Evolutionary conservation across 2,797 vertebrate species (phyloP).

Genomic region (Macrochelys suwanniensis): DNA sequence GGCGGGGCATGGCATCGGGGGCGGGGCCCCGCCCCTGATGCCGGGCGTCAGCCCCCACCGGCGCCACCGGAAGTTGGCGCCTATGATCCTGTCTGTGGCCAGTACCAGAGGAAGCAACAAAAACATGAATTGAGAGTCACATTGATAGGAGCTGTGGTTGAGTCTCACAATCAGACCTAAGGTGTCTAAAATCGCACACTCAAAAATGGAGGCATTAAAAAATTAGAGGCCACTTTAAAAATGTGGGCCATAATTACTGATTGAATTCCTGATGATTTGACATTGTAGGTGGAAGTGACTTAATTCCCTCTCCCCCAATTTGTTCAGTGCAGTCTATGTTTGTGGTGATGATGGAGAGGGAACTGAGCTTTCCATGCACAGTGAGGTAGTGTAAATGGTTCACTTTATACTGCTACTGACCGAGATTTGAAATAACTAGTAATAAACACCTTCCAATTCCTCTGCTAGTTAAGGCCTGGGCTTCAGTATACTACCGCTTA

Average conservation of each 20-base stretch:
- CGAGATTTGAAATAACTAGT: conserved; percentile 40
- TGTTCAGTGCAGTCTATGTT: background rate
- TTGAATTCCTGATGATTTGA: background rate
- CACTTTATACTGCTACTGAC: background rate
- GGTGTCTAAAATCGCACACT: background rate
- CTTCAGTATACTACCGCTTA: background rate
- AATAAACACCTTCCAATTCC: conserved; percentile 23
- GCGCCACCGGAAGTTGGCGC: too few relatives aligned
- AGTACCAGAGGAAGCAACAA: background rate
- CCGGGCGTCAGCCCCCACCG: too few relatives aligned
- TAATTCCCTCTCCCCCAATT: background rate
- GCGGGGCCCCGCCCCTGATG: too few relatives aligned
- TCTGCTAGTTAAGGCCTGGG: background rate
- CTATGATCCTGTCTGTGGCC: background rate
- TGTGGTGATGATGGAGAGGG: background rate
- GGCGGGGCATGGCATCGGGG: too few relatives aligned
- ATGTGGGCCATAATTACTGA: background rate
- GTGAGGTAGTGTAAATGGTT: conserved; percentile 4
- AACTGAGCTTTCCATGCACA: background rate
- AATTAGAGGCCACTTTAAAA: background rate
- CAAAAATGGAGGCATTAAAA: background rate
- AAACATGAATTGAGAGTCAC: background rate
- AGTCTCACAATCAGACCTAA: background rate
- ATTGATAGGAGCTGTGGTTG: background rate
- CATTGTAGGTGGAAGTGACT: background rate